phyloP scores from a whole-genome alignment of 2,113 vertebrate species.

The Acanthochromis polyacanthus region DNA sequence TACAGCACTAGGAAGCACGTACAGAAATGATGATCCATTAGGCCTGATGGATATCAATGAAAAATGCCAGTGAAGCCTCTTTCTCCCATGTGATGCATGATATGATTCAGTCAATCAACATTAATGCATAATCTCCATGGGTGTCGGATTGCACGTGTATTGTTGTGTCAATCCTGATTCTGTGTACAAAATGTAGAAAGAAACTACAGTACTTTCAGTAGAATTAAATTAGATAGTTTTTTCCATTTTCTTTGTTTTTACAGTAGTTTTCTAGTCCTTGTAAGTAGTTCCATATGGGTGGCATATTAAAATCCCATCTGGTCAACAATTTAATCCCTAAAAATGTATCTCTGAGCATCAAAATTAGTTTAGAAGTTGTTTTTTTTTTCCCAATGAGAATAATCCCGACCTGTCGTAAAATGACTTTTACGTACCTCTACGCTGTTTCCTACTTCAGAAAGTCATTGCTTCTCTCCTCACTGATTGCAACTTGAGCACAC shows the following conservation, averaged over 20 bases:
- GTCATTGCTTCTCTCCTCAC: too few species aligned
- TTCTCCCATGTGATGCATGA: neutral
- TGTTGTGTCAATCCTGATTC: neutral
- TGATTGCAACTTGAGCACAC: too few species aligned
- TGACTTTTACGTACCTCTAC: too few species aligned
- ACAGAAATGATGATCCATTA: constrained; percentile 3
- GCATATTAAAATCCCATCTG: too few species aligned
- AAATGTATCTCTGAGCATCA: too few species aligned
- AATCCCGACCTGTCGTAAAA: too few species aligned
- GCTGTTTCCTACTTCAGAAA: too few species aligned
- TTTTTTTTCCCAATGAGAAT: too few species aligned
- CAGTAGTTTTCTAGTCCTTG: neutral
- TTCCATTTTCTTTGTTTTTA: neutral
- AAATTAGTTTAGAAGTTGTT: too few species aligned
- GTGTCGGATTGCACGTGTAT: neutral
- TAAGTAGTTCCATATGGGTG: neutral
- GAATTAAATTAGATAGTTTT: neutral
- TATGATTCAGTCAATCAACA: neutral
- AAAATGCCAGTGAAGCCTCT: neutral
- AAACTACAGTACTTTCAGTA: neutral
- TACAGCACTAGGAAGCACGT: neutral
- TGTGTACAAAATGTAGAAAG: neutral
- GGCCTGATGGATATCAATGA: neutral
- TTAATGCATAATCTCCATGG: neutral
- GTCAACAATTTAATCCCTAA: too few species aligned